These are phyloP conservation scores for Heterochromis multidens DNA, from an alignment of 2,113 vertebrate genomes.

Conservation along the genomic window DNA sequence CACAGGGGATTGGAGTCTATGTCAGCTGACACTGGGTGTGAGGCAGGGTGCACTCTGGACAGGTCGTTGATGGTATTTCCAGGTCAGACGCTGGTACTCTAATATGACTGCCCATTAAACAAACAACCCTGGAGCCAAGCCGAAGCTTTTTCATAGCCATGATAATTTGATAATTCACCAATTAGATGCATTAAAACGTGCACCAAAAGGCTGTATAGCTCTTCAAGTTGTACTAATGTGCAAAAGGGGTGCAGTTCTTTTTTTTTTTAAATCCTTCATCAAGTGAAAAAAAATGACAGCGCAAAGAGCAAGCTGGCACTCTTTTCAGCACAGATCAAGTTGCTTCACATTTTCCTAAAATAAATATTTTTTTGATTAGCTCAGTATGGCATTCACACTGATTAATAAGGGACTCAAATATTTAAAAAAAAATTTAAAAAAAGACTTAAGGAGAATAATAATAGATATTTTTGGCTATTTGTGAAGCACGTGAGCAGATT, in stretches of 20 bases:
- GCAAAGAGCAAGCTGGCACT: not conserved
- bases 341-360: not conserved
- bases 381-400: not conserved
- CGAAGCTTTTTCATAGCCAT: not conserved
- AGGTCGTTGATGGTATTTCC: not conserved
- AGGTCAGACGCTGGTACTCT: not conserved
- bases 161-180: not conserved
- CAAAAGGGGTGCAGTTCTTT: not conserved
- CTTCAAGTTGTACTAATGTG: not conserved
- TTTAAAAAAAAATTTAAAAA: not conserved
- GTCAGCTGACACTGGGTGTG: not conserved
- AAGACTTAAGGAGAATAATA: not conserved
- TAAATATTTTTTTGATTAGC: not conserved
- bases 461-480: not conserved
- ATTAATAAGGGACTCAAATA: not conserved
- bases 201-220: not conserved
- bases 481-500: not conserved
- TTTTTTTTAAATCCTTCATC: not conserved
- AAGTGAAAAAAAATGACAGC: not conserved
- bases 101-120: not conserved
- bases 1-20: rapidly evolving
- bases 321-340: not conserved
- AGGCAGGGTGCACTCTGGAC: not conserved
- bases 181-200: not conserved
- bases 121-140: not conserved